A percentile compares a stretch with the other conserved stretches of the same genome.
phyloP scores from a whole-genome alignment of 2,888 invertebrate species.

The Ormyrus labotus region DNA sequence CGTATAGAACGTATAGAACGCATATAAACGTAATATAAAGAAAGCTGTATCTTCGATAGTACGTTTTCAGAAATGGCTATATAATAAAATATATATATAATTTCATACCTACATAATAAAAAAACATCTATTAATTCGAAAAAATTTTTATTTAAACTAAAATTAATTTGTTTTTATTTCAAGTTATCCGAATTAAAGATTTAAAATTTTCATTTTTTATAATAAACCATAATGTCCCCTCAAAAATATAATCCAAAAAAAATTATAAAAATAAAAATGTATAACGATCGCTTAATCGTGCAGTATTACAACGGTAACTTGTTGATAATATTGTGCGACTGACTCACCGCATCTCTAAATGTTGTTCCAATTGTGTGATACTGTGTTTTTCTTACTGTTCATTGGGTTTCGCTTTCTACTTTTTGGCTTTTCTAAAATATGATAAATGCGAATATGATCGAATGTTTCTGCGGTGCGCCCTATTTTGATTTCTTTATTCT shows the following conservation, averaged over 20 bases:
- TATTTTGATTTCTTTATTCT: constrained; percentile 18
- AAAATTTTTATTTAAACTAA: no score
- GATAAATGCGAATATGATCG: constrained; percentile 74
- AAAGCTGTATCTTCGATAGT: no score
- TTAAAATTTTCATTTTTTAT: no score
- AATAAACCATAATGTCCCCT: constrained; percentile 43
- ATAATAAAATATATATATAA: background rate
- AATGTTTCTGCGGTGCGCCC: constrained; percentile 61
- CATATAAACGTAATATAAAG: no score
- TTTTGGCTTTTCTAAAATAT: constrained; percentile 76
- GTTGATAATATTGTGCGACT: constrained; percentile 72
- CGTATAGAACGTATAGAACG: no score
- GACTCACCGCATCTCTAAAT: constrained; percentile 76
- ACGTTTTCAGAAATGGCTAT: background rate
- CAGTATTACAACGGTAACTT: constrained; percentile 73
- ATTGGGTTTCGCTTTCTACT: constrained; percentile 75
- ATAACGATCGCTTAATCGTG: constrained; percentile 71
- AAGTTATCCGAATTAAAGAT: no score
- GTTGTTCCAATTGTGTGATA: constrained; percentile 76
- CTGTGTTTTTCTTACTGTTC: constrained; percentile 71
- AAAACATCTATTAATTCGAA: no score
- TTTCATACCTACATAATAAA: no score
- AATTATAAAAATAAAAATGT: constrained; percentile 50
- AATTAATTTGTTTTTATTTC: no score
- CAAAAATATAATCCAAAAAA: constrained; percentile 57